Conservation (phyloP, 2,888 invertebrate species). For the Lasioglossum pauxillum region DNA sequence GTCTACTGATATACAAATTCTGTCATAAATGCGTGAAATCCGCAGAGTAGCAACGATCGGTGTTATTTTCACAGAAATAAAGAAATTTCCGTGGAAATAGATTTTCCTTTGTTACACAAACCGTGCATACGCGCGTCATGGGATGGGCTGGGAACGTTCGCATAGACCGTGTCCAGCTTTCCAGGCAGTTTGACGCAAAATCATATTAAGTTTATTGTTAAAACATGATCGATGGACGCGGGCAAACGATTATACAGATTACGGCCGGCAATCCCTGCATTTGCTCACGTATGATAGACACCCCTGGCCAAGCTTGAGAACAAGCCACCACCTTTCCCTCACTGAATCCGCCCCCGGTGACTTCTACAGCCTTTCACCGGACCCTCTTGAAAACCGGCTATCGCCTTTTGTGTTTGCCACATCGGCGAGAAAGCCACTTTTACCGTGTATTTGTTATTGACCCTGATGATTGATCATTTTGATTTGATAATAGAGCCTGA, state of each 20-base stretch:
- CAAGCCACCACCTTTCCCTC: conserved; percentile 43
- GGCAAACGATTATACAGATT: conserved; percentile 75
- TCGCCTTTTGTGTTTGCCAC: conserved; percentile 70
- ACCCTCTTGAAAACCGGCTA: conserved; percentile 73
- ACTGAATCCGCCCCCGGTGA: conserved; percentile 53
- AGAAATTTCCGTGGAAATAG: neutral
- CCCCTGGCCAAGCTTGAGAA: conserved; percentile 41
- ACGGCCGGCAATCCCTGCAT: conserved; percentile 64
- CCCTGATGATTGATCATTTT: conserved; percentile 70
- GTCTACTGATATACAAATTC: too few species aligned
- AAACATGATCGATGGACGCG: conserved; percentile 79
- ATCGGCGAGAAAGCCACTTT: conserved; percentile 63
- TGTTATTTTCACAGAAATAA: neutral
- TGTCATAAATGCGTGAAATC: too few species aligned
- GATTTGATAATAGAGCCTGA: conserved; percentile 64
- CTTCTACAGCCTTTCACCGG: conserved; percentile 60
- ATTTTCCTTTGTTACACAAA: neutral
- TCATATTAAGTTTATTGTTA: conserved; percentile 79
- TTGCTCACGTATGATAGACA: conserved; percentile 61
- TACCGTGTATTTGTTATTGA: conserved; percentile 65
- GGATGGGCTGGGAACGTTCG: conserved; percentile 39
- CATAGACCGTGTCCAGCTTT: conserved; percentile 33
- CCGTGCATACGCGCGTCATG: conserved; percentile 21
- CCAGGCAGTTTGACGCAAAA: conserved; percentile 56
- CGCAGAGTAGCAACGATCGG: neutral